Conservation (phyloP, 2,113 vertebrate species). For the Pelmatolapia mariae region DNA sequence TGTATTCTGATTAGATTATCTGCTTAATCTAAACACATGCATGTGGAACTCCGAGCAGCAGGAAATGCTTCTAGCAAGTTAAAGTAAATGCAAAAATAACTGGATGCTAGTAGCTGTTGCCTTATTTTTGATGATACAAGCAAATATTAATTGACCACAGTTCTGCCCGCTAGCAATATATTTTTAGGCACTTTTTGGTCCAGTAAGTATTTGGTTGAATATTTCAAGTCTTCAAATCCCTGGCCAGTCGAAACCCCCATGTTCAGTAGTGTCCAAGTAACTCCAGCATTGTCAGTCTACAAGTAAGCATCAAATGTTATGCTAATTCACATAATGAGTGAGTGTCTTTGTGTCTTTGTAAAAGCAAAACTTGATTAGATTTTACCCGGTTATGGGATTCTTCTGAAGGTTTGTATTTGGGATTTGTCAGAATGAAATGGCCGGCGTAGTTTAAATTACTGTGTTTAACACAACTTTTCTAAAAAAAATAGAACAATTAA, state of each 20-base stretch:
- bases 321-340: background rate
- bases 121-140: conserved; percentile 17
- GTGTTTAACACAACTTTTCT: background rate
- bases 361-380: background rate
- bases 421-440: background rate
- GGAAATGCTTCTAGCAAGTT: conserved; percentile 19
- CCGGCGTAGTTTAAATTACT: background rate
- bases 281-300: background rate
- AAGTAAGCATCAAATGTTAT: background rate
- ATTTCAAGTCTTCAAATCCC: background rate
- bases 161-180: conserved; percentile 9
- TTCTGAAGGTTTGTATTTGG: background rate
- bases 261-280: background rate
- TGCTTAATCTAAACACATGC: conserved; percentile 62
- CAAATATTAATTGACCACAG: conserved; percentile 8
- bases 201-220: background rate
- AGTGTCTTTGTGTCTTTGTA: background rate
- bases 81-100: conserved; percentile 39
- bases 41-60: background rate
- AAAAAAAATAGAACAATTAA: background rate
- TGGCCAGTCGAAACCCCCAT: background rate
- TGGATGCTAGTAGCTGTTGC: conserved; percentile 31
- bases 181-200: background rate
- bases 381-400: background rate
- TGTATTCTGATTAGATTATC: conserved; percentile 68